Base-by-base conservation (phyloP, 1,140 invertebrate species). In the Stegodyphus mimosarum region DNA sequence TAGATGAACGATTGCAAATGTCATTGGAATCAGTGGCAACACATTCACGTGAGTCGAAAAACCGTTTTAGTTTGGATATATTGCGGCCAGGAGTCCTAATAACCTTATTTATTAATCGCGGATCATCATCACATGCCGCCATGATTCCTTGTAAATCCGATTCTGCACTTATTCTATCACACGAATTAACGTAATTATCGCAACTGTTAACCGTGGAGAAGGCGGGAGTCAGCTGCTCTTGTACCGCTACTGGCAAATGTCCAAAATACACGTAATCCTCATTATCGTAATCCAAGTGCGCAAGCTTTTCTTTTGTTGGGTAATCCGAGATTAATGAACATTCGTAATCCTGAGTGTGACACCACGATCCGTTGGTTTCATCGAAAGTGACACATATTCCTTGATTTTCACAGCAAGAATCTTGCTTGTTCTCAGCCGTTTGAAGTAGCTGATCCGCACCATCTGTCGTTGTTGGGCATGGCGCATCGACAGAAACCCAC, bases 41-140 rank as follows among this genome's bases (percentile, higher is more conserved):
- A 60, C 55, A 10, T 60, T 60, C 55, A 10, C 55, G 55, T 13
- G 33, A 51, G 53, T 85, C 83, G 51, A 85, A 85, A 53, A 85
- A 63, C 52, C 63, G 33, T 55, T 77, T 85, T 52, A 85, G 64
- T 64, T 85, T 78, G 9, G 74, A 70, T 18, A 85, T 77, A 11
- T 85, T 85, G 63, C 66, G 71, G 33, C 83, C 83, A 76, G 69
- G 72, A 66, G 66, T 77, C 17, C 75, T 67, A 10, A 53, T 71
- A 15, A 64, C 74, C 50, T 18, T 69, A 50, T 60, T 50, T 6
- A 70, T 13, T 33, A 50, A 69, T n/a, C 73, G 66, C 15, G 55
- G 53, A 51, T 77, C 69, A 15, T 53, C 49, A 9, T 76, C 64
- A 33, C 50, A 48, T 10, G 72, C 63, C 53, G 81, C 81, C 72